These are phyloP conservation scores for Xenotilapia flavipinnis DNA, from an alignment of 2,113 vertebrate species.

Conservation along the genomic window DNA sequence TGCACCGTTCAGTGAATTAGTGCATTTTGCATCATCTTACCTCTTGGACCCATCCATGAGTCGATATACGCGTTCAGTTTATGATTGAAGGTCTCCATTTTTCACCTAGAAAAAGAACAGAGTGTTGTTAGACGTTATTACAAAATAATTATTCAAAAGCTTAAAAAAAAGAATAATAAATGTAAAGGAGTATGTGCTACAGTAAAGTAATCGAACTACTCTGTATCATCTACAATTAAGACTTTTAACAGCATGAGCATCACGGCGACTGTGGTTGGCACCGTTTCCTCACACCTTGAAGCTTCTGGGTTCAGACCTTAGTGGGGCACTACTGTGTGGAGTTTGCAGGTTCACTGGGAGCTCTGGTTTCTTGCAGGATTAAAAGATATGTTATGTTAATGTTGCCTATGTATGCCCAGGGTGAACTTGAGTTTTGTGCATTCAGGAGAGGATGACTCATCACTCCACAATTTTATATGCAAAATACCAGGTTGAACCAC, in stretches of 20 bases:
- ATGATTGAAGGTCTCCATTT: slow-evolving; percentile 88
- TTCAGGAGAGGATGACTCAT: not conserved
- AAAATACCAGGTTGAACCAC: not conserved
- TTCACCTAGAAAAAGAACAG: slow-evolving; percentile 67
- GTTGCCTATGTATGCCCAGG: not conserved
- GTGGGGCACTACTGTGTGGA: not conserved
- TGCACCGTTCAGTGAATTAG: not conserved
- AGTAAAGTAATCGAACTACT: not conserved
- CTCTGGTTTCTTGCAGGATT: not conserved
- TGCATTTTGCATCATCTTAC: slow-evolving; percentile 62
- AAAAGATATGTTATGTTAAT: not conserved
- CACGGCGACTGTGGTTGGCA: not conserved
- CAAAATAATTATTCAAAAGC: not conserved
- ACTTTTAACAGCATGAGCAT: not conserved
- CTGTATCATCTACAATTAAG: not conserved
- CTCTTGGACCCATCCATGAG: slow-evolving; percentile 90
- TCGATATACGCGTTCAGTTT: slow-evolving; percentile 84
- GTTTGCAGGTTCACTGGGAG: not conserved
- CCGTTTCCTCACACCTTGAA: not conserved
- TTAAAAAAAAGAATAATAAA: not conserved
- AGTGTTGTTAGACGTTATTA: not conserved
- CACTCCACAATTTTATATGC: not conserved
- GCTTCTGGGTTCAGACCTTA: not conserved
- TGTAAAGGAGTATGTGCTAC: not conserved
- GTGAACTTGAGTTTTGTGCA: not conserved